Evolutionary conservation across 2,888 invertebrate species (phyloP), one percentile per base, ranked within the genome.

Genomic region (Atrina japonica): DNA sequence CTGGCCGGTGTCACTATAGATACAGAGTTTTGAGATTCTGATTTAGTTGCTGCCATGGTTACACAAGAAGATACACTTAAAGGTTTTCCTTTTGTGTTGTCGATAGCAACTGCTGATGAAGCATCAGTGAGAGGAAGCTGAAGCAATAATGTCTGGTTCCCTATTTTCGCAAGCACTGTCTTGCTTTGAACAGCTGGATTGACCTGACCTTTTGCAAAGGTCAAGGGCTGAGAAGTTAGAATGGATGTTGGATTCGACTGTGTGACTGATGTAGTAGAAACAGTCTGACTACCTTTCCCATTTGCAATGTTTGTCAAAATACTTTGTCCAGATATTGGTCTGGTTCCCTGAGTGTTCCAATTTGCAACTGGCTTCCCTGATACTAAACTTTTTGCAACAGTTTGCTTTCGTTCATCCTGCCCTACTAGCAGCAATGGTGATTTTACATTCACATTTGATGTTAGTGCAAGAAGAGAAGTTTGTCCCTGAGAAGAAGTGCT

Each of bases 121-220:
- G 40, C 23, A 23, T 67, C 60, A 14, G 53, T 30, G 9, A 60
- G 53, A 3, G 67, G 67, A 14, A 67, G 29, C n/a, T 67, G 67
- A 18, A 67, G 35, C 25, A 67, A 18, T n/a, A 67, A 45, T 1
- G 52, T 67, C 53, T 67, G 66, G 11, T 43, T 66, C 14, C 71
- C 71, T 18, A 72, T 56, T 43, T 58, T 71, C 21, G 63, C 71
- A 3, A 56, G 41, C 14, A 72, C 58, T 3, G 66, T 66, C 21
- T 71, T 71, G 9, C 64, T 35, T 41, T 55, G 45, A 16, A 9
- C 45, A n/a, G 30, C 29, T 5, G 45, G 43, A 18, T n/a, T 47
- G 2, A 70, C 53, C 25, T 63, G 63, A 43, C 43, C 69, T 25
- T 50, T 55, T 2, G 45, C 30, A 23, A 29, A 49, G 27, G 40